Conservation (phyloP, 2,888 invertebrate genomes). For the Therioaphis trifolii region DNA sequence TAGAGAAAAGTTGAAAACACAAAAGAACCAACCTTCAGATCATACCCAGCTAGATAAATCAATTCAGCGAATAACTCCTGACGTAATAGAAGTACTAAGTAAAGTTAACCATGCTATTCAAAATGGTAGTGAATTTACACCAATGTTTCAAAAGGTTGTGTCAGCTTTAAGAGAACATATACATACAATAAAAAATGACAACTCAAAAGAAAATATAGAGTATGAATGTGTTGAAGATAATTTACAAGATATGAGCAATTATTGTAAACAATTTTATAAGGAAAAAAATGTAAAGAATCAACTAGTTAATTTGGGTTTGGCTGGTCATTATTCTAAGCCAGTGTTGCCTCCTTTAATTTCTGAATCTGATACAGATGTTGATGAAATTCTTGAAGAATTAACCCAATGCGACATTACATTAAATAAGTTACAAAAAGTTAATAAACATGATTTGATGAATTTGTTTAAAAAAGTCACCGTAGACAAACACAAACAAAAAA, state of each 20-base stretch:
- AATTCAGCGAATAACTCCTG: background rate
- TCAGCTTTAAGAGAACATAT: conserved; percentile 87
- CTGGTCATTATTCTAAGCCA: background rate
- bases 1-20: conserved; percentile 81
- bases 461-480: conserved; percentile 79
- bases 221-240: background rate
- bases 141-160: conserved; percentile 87
- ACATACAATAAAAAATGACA: conserved; percentile 65
- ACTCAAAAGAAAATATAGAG: conserved; percentile 31
- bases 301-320: background rate
- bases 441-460: conserved; percentile 78
- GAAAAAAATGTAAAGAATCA: background rate
- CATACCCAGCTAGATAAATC: background rate
- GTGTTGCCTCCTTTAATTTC: background rate
- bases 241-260: background rate
- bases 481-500: conserved; percentile 81
- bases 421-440: conserved; percentile 81
- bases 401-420: conserved; percentile 87
- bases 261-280: too few relatives aligned
- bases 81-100: background rate
- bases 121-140: conserved; percentile 74
- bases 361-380: conserved; percentile 74
- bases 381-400: conserved; percentile 89
- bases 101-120: background rate
- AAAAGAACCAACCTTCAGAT: conserved; percentile 71